Base-by-base conservation (phyloP, 2,888 invertebrate species). In the Diploptera punctata region DNA sequence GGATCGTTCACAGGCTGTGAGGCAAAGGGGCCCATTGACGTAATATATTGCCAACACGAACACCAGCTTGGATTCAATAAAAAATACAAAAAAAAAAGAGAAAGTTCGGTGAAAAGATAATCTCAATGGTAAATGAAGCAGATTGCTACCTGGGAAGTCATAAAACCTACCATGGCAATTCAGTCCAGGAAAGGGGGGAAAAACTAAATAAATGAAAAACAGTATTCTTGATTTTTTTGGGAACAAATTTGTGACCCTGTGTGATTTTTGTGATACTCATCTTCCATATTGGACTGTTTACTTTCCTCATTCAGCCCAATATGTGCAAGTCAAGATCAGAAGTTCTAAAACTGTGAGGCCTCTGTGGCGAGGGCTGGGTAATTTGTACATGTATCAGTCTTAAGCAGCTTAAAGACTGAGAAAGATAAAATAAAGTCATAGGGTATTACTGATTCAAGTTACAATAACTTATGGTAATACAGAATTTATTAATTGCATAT, bases 261-360 rank as follows among this genome's bases (percentile, higher is more conserved):
- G 71, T 74, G 74, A 72, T 70, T 72, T 74, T 74, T 70, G 71
- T 74, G 72, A 74, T 74, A 74, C 67, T 74, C 72, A 72, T 72
- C 74, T 74, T 74, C 71, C 71, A 74, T 74, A 70, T 69, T 72
- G 69, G 72, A 67, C 72, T 74, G 60, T 71, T 67, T 31, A 29
- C 47, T 52, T 71, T 71, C 31, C 26, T 54, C 29, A 24, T 19
- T 80, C 71, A 79, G 77, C 76, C 75, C 78, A 67, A 72, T 78
- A 57, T 78, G 77, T 61, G 65, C 47, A 57, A n/a, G 57, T 52
- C 24, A 33, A 5, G 33, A 33, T 10, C 33, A 33, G 33, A 5
- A 33, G 33, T 33, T 33, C 33, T 33, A 5, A 33, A 33, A 33
- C 7, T 33, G 10, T 33, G 33, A 33, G 33, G 33, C 33, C 33